Percentiles rank a stretch among this genome's conserved stretches.
These are phyloP conservation scores for Sinocyclocheilus rhinocerous DNA, from an alignment of 2,113 vertebrate species.

Conservation along the genomic window DNA sequence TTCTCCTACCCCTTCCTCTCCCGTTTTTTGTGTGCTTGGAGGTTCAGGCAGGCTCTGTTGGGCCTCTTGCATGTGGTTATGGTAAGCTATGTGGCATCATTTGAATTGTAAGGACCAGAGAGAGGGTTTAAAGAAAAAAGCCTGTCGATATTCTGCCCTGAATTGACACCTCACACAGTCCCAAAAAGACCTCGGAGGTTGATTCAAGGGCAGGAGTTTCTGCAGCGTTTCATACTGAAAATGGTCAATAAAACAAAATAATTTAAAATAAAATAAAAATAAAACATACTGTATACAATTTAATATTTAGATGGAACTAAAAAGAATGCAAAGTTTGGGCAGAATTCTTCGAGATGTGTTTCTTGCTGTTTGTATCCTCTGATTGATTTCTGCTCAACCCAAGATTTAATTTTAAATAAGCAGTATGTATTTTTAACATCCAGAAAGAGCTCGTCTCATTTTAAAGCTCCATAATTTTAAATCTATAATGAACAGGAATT, in stretches of 20 bases:
- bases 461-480: neutral
- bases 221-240: neutral
- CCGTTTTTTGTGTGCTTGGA: conserved; percentile 58
- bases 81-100: conserved; percentile 35
- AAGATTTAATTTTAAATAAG: neutral
- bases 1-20: conserved; percentile 61
- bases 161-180: neutral
- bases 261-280: neutral
- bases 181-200: conserved; percentile 28
- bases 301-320: neutral
- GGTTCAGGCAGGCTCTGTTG: neutral
- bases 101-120: conserved; percentile 40
- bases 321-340: neutral
- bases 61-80: conserved; percentile 33
- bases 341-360: neutral
- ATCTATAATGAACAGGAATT: neutral
- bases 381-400: neutral
- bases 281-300: neutral
- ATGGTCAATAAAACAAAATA: neutral
- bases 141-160: conserved; percentile 41
- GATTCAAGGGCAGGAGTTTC: conserved; percentile 25
- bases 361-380: neutral
- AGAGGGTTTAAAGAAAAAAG: conserved; percentile 40
- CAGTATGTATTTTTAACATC: neutral
- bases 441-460: neutral